Conservation (phyloP, 2,888 invertebrate species). For the Choreutis nemorana region DNA sequence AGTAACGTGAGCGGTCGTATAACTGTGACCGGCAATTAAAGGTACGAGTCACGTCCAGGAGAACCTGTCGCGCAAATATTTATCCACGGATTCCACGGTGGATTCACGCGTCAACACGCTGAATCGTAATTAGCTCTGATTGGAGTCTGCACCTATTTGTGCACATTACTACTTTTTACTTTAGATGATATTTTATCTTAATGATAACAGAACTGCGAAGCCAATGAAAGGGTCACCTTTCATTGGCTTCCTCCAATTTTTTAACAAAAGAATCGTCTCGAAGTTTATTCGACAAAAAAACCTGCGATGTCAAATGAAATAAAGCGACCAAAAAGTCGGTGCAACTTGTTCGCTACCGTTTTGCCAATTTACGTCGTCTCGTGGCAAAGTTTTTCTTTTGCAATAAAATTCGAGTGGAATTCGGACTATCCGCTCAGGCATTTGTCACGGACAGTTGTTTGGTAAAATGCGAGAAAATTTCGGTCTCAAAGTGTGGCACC, state of each 20-base stretch:
- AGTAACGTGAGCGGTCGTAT: slow-evolving; percentile 33
- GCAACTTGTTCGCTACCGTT: no score
- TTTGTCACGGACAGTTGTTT: slow-evolving; percentile 28
- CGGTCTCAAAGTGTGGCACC: slow-evolving; percentile 19
- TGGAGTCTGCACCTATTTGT: no score
- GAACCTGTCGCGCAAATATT: slow-evolving; percentile 63
- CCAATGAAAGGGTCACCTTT: no score
- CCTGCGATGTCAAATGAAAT: no score
- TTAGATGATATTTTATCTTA: no score
- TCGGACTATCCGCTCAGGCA: slow-evolving; percentile 22
- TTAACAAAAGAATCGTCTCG: no score
- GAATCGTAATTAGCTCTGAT: slow-evolving; percentile 60
- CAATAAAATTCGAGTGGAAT: slow-evolving; percentile 18
- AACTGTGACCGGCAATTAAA: slow-evolving; percentile 45
- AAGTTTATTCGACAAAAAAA: no score
- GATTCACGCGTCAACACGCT: slow-evolving; percentile 54
- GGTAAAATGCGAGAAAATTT: slow-evolving; percentile 20
- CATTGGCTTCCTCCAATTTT: no score
- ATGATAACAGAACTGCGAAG: no score
- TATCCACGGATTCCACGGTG: slow-evolving; percentile 55
- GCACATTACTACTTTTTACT: no score
- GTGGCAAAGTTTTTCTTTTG: slow-evolving; percentile 5
- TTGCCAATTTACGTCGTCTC: no score
- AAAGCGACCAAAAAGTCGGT: no score
- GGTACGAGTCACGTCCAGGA: slow-evolving; percentile 47